Evolutionary conservation across 2,888 invertebrate species (phyloP).

Genomic region (Toxonevra muliebris): DNA sequence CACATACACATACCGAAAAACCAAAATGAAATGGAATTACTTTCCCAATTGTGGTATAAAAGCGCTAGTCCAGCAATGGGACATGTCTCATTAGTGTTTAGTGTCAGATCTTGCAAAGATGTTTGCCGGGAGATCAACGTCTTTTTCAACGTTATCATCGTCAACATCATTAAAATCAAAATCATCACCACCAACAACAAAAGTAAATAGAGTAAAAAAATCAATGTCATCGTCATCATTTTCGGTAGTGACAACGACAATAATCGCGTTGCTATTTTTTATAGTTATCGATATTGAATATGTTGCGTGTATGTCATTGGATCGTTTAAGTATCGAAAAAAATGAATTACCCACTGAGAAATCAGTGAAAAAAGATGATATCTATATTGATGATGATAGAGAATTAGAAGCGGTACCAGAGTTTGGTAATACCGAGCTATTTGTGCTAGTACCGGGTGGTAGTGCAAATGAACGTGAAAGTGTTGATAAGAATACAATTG

Average conservation of each 20-base stretch:
- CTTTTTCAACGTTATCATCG: slow-evolving; percentile 32
- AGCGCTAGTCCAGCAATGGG: slow-evolving; percentile 61
- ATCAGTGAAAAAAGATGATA: slow-evolving; percentile 28
- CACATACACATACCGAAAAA: slow-evolving; percentile 13
- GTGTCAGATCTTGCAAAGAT: slow-evolving; percentile 64
- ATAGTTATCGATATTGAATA: slow-evolving; percentile 34
- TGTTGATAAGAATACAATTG: slow-evolving; percentile 38
- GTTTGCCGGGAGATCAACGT: slow-evolving; percentile 55
- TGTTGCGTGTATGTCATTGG: slow-evolving; percentile 53
- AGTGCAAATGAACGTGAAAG: slow-evolving; percentile 32
- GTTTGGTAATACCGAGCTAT: slow-evolving; percentile 49
- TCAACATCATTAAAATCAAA: neutral
- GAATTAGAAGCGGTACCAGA: slow-evolving; percentile 47
- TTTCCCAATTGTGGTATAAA: slow-evolving; percentile 62
- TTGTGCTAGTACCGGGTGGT: slow-evolving; percentile 49
- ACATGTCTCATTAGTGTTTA: slow-evolving; percentile 65
- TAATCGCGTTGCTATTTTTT: slow-evolving; percentile 37
- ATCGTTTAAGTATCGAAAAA: slow-evolving; percentile 50
- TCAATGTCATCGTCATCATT: slow-evolving; percentile 33
- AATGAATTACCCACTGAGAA: slow-evolving; percentile 44
- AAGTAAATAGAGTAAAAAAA: slow-evolving; percentile 9
- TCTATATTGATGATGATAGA: slow-evolving; percentile 48
- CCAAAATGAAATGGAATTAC: slow-evolving; percentile 57
- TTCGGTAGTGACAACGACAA: slow-evolving; percentile 28
- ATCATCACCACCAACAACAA: too few species aligned